These are phyloP conservation scores for Burhinus bistriatus DNA, from an alignment of 2,113 vertebrate genomes.

Conservation along the genomic window DNA sequence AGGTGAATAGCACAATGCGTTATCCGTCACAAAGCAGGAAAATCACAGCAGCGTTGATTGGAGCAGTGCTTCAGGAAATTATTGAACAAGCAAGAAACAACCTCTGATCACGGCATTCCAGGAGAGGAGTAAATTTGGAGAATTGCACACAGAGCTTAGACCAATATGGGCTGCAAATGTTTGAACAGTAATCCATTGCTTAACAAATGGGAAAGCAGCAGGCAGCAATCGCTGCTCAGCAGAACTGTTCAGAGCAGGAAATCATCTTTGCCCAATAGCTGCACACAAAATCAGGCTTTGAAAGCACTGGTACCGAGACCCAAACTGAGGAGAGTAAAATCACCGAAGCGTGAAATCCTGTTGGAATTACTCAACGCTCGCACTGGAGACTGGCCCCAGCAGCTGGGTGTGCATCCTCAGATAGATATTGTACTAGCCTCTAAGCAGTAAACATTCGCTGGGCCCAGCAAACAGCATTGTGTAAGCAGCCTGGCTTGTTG, in stretches of 20 bases:
- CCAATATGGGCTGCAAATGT: background rate
- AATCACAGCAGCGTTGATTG: background rate
- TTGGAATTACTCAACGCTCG: background rate
- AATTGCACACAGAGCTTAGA: background rate
- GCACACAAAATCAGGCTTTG: background rate
- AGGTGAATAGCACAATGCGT: background rate
- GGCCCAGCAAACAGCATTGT: background rate
- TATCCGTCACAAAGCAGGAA: background rate
- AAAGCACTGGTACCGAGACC: background rate
- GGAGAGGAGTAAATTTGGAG: background rate
- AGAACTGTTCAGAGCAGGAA: background rate
- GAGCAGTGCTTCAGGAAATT: slow-evolving; percentile 8
- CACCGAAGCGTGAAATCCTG: slow-evolving; percentile 5
- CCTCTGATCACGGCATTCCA: background rate
- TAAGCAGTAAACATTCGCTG: background rate
- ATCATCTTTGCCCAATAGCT: background rate
- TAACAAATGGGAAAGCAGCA: slow-evolving; percentile 37
- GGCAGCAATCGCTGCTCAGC: slow-evolving; percentile 10
- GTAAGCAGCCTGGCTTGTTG: background rate
- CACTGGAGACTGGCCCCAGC: background rate
- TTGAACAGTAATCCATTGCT: slow-evolving; percentile 34
- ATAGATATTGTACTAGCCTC: slow-evolving; percentile 4
- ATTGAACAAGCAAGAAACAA: background rate
- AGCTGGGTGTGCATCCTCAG: background rate
- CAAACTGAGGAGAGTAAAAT: background rate